These are phyloP conservation scores for Vandiemenella viatica DNA, from an alignment of 2,888 invertebrate species.

Conservation along the genomic window DNA sequence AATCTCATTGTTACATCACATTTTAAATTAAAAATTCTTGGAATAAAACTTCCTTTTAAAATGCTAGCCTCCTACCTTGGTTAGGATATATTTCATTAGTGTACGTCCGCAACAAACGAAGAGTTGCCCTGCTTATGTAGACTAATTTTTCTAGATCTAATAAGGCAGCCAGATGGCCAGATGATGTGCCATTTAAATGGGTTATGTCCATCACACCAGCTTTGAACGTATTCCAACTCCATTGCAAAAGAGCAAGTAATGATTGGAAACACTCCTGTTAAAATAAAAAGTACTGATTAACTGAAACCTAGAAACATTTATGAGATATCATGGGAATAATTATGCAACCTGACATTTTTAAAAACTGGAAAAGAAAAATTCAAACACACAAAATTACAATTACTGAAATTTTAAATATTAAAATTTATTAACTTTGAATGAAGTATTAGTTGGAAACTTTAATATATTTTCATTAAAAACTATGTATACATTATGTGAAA, in stretches of 20 bases:
- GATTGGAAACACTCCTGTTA: constrained; percentile 61
- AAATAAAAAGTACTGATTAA: constrained; percentile 2
- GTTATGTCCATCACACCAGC: constrained; percentile 44
- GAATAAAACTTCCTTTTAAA: no score
- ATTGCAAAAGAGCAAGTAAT: constrained; percentile 67
- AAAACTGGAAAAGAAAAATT: not conserved
- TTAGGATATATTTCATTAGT: constrained; percentile 86
- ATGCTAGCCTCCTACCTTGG: constrained; percentile 32
- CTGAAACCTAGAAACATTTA: no score
- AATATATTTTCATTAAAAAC: no score
- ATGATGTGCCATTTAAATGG: constrained; percentile 27
- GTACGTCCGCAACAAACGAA: constrained; percentile 68
- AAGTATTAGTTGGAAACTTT: no score
- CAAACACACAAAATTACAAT: no score
- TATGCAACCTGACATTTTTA: constrained; percentile 2
- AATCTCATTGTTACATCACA: no score
- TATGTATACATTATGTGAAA: no score
- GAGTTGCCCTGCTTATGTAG: constrained; percentile 69
- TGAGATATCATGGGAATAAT: no score
- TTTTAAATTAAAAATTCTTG: no score
- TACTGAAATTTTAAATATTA: no score
- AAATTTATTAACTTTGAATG: no score
- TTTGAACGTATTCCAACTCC: constrained; percentile 85
- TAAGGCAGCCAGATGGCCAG: constrained; percentile 30
- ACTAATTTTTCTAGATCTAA: constrained; percentile 68